Base-by-base conservation (phyloP, 2,888 invertebrate genomes). In the Cartodere bifasciata region DNA sequence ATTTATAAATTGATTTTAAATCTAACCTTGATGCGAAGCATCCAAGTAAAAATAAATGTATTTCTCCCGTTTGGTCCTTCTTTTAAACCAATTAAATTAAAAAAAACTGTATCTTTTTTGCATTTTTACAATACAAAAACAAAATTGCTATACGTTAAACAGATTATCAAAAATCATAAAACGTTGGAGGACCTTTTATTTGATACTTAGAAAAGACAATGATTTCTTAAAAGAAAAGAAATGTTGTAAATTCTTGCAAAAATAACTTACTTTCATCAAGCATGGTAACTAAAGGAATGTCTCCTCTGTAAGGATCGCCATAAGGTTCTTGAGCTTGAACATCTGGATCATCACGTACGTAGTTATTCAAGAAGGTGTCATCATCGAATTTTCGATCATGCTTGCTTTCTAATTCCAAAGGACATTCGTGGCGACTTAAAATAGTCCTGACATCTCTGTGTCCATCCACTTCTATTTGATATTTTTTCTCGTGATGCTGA, bases 221-320 rank as follows among this genome's bases (percentile, higher is more conserved):
- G 16, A 13, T 31, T 10, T n/a, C 16, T 31, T 5, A 23, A 31
- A 23, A 16, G 21, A 13, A 12, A 16, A 17, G 2, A 12, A n/a
- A 32, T 16, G 21, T 12, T 16, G 13, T 29, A 16, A 21, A n/a
- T n/a, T n/a, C n/a, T n/a, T n/a, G n/a, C n/a, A n/a, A n/a, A n/a
- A n/a, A n/a, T n/a, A 22, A 44, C 46, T 47, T 48, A 60, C 62
- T 65, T 44, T 74, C 74, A 47, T 70, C 67, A 26, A 72, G 62
- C 29, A 67, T 68, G 39, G 69, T 64, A 24, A 72, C 57, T 34
- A 74, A 63, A 17, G 72, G 72, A 45, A 79, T 78, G 52, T 81
- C 81, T 37, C 78, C 79, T 46, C 75, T 40, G 60, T 41, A 64
- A 50, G 38, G 57, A 12, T 53, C 53, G 25, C 57, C 52, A 28